phyloP scores from a whole-genome alignment of 1,140 invertebrate genomes.

The Hypsibius dujardini region DNA sequence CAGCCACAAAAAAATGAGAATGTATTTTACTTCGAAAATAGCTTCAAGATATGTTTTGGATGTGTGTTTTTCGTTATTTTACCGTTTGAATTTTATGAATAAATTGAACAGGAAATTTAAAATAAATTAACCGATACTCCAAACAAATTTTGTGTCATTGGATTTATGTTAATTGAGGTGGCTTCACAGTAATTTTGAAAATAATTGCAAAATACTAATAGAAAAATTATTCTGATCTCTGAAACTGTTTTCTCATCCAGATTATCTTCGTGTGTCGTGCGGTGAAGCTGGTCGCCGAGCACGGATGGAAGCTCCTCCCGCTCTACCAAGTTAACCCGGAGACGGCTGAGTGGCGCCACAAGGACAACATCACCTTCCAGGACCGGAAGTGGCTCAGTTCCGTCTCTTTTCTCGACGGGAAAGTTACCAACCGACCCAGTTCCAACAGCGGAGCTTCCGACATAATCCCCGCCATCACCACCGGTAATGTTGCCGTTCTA shows the following conservation, averaged over 20 bases:
- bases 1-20: too few relatives aligned
- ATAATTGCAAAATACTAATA: too few relatives aligned
- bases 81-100: too few relatives aligned
- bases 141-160: too few relatives aligned
- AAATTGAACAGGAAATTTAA: too few relatives aligned
- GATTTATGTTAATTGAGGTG: too few relatives aligned
- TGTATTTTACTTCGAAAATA: too few relatives aligned
- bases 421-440: constrained; percentile 37
- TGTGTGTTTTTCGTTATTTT: too few relatives aligned
- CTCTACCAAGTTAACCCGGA: constrained; percentile 66
- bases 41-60: too few relatives aligned
- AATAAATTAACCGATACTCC: too few relatives aligned
- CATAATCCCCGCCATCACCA: not conserved
- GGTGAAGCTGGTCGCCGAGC: constrained; percentile 63
- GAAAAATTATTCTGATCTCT: constrained; percentile 16
- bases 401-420: constrained; percentile 55
- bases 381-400: constrained; percentile 62
- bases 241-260: constrained; percentile 4
- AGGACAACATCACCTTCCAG: constrained; percentile 46
- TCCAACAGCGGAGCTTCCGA: not conserved
- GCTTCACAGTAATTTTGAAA: too few relatives aligned
- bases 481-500: not conserved
- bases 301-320: constrained; percentile 72
- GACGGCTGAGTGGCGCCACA: constrained; percentile 73
- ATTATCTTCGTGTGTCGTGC: constrained; percentile 60